Conservation (phyloP, 2,888 invertebrate genomes). For the Drosophila subsilvestris region DNA sequence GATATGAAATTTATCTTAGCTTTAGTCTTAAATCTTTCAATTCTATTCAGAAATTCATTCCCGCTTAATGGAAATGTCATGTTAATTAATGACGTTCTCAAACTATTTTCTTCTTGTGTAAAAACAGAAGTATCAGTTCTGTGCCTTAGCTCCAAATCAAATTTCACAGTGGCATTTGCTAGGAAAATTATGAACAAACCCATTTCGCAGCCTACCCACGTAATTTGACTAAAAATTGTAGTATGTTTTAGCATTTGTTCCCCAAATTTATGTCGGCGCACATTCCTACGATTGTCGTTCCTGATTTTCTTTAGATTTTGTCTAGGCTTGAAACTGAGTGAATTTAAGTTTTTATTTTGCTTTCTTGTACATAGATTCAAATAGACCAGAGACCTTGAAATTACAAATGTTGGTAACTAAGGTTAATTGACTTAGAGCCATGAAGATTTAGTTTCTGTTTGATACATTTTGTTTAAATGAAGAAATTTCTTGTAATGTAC, state of each 20-base stretch:
- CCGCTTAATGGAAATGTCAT: background rate
- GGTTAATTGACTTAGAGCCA: no score
- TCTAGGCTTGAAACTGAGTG: background rate
- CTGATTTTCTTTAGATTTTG: conserved; percentile 3
- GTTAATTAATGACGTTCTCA: background rate
- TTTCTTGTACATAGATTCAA: background rate
- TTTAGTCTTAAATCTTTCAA: no score
- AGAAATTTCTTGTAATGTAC: no score
- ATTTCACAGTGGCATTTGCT: conserved; percentile 27
- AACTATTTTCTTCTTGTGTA: background rate
- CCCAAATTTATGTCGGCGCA: conserved; percentile 46
- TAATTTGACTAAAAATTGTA: conserved; percentile 54
- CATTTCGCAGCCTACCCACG: conserved; percentile 48
- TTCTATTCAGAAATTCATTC: background rate
- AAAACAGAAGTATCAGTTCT: background rate
- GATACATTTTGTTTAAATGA: no score
- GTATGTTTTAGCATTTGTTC: conserved; percentile 47
- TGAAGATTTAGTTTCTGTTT: no score
- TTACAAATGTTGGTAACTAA: no score
- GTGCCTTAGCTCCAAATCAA: conserved; percentile 39
- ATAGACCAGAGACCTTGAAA: background rate
- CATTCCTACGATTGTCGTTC: conserved; percentile 16
- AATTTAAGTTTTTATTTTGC: background rate
- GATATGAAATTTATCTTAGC: no score
- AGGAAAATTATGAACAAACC: conserved; percentile 31